Conservation (phyloP, 1,140 invertebrate species). For the Euborellia annulipes region DNA sequence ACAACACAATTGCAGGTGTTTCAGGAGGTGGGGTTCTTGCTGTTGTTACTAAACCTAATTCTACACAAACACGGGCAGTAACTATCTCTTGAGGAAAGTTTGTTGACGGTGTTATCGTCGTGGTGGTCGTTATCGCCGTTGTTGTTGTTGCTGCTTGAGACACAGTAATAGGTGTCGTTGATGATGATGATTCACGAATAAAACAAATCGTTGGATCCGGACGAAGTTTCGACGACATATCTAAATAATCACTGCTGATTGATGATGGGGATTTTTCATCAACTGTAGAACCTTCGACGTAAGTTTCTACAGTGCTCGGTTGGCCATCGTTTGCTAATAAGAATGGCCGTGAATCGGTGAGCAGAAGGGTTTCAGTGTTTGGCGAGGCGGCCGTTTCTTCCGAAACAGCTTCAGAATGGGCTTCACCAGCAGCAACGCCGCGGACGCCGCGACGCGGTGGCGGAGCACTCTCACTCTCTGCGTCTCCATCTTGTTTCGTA, state of each 20-base stretch:
- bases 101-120: too few relatives aligned
- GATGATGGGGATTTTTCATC: too few relatives aligned
- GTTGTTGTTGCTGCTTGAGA: too few relatives aligned
- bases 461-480: slow-evolving; percentile 17
- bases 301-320: slow-evolving; percentile 14
- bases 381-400: too few relatives aligned
- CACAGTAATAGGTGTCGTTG: not conserved
- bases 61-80: slow-evolving; percentile 19
- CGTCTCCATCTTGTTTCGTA: slow-evolving; percentile 20
- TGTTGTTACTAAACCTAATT: slow-evolving; percentile 16
- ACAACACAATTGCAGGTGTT: slow-evolving; percentile 19
- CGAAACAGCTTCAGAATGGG: slow-evolving; percentile 4
- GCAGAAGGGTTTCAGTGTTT: too few relatives aligned
- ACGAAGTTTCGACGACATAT: not conserved
- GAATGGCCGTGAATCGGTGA: not conserved
- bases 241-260: too few relatives aligned
- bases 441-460: slow-evolving; percentile 4
- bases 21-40: not conserved
- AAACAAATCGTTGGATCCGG: slow-evolving; percentile 10
- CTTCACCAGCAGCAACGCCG: slow-evolving; percentile 1
- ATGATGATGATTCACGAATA: slow-evolving; percentile 7
- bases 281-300: slow-evolving; percentile 1
- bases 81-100: slow-evolving; percentile 13
- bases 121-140: too few relatives aligned
- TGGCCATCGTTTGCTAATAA: slow-evolving; percentile 4